Percentiles rank a stretch among this genome's conserved stretches.
These are phyloP conservation scores for Poeciliopsis retropinna DNA, from an alignment of 2,113 vertebrate species.

Conservation along the genomic window DNA sequence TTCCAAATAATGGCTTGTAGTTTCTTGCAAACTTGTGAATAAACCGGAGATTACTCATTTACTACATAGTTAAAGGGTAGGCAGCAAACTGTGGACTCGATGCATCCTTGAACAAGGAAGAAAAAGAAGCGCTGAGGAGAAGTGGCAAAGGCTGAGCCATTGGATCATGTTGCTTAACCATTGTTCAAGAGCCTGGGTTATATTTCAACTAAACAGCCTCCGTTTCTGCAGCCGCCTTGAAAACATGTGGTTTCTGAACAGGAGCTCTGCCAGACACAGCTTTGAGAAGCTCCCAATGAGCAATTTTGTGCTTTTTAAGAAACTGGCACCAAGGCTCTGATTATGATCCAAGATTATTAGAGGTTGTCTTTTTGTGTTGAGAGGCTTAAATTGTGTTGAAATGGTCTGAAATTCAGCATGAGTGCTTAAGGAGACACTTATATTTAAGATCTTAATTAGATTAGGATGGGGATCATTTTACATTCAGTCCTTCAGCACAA, in stretches of 20 bases:
- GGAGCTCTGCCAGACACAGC: slow-evolving; percentile 33
- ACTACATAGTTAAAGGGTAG: background rate
- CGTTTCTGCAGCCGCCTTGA: slow-evolving; percentile 30
- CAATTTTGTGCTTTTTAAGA: slow-evolving; percentile 39
- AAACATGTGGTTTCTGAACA: slow-evolving; percentile 45
- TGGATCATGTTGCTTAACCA: slow-evolving; percentile 1
- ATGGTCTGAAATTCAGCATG: slow-evolving; percentile 17
- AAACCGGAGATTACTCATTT: background rate
- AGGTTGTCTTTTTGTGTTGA: slow-evolving; percentile 12
- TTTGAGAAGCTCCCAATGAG: slow-evolving; percentile 34
- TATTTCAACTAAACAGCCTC: slow-evolving; percentile 10
- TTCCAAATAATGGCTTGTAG: slow-evolving; percentile 6
- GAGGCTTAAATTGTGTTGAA: slow-evolving; percentile 13
- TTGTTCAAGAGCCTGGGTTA: slow-evolving; percentile 20
- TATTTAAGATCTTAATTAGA: background rate
- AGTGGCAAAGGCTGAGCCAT: background rate
- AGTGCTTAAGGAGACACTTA: background rate
- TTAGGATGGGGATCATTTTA: background rate
- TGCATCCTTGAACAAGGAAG: slow-evolving; percentile 1
- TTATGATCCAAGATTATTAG: slow-evolving; percentile 40
- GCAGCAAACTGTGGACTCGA: background rate
- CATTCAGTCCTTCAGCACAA: background rate
- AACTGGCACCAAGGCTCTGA: slow-evolving; percentile 28
- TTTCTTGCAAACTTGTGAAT: slow-evolving; percentile 9
- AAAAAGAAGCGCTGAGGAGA: background rate